A percentile compares a stretch with the other conserved stretches of the same genome.
Evolutionary conservation across 37 sponge, comb jelly and placozoan genomes (phyloP).

Genomic region (Eunapius fragilis): DNA sequence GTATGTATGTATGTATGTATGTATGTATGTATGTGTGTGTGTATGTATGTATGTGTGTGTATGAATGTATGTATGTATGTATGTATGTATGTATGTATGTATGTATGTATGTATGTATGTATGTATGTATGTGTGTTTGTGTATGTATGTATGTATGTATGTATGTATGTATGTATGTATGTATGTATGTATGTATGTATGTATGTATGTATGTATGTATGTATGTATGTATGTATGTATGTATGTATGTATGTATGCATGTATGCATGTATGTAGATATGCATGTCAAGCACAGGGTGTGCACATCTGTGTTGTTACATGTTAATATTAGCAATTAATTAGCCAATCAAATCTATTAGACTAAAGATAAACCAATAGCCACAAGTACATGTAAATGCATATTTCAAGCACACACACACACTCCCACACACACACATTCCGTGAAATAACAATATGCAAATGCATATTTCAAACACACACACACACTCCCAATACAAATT

Average conservation of each 20-base stretch:
- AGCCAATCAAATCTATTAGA: background rate
- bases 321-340: background rate
- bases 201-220: too few relatives aligned
- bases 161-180: conserved; percentile 8
- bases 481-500: too few relatives aligned
- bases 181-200: too few relatives aligned
- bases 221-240: background rate
- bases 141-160: background rate
- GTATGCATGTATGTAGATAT: too few relatives aligned
- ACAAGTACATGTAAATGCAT: too few relatives aligned
- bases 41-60: background rate
- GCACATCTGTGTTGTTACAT: background rate
- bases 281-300: too few relatives aligned
- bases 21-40: too few relatives aligned
- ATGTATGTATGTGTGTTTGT: conserved; percentile 3
- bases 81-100: too few relatives aligned
- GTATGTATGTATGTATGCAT: background rate
- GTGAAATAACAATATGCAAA: background rate
- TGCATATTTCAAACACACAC: too few relatives aligned
- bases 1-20: background rate
- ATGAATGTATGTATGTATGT: too few relatives aligned
- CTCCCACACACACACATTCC: background rate
- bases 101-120: background rate
- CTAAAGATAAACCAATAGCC: background rate
- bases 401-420: background rate